A percentile compares a stretch with the other conserved stretches of the same genome.
Conservation (phyloP, 2,797 vertebrate species). For the Hozukius guyotensis region DNA sequence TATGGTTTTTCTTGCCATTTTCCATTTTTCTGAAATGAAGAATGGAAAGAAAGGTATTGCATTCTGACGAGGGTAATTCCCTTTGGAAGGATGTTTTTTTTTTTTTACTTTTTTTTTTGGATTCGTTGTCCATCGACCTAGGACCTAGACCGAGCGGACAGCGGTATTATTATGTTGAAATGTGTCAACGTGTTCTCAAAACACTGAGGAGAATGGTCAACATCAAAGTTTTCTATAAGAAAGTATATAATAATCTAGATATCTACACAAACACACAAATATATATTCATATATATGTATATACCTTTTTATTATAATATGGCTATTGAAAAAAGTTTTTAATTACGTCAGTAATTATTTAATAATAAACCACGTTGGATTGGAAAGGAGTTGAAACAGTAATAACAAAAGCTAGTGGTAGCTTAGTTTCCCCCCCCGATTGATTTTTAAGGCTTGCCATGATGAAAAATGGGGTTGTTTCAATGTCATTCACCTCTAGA, state of each 20-base stretch:
- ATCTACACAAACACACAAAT: slow-evolving; percentile 91
- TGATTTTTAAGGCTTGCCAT: slow-evolving; percentile 84
- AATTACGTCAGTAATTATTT: slow-evolving; percentile 85
- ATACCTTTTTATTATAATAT: slow-evolving; percentile 87
- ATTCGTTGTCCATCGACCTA: slow-evolving; percentile 68
- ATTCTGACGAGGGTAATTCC: slow-evolving; percentile 78
- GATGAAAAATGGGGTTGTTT: slow-evolving; percentile 64
- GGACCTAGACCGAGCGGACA: slow-evolving; percentile 74
- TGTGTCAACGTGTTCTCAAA: slow-evolving; percentile 82
- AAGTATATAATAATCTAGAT: slow-evolving; percentile 90
- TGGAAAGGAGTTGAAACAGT: slow-evolving; percentile 82
- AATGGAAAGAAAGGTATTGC: slow-evolving; percentile 82
- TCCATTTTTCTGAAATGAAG: slow-evolving; percentile 75
- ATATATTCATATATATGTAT: slow-evolving; percentile 87
- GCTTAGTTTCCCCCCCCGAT: slow-evolving; percentile 61
- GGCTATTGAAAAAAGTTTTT: slow-evolving; percentile 87
- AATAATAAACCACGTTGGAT: slow-evolving; percentile 84
- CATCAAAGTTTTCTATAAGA: slow-evolving; percentile 88
- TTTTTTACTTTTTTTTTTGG: slow-evolving; percentile 60
- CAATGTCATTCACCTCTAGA: slow-evolving; percentile 47
- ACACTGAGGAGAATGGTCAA: slow-evolving; percentile 86
- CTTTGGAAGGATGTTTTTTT: slow-evolving; percentile 76
- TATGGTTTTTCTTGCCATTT: slow-evolving; percentile 67
- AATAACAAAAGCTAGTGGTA: slow-evolving; percentile 77
- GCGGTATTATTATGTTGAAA: slow-evolving; percentile 72